Base-by-base conservation (phyloP, 2,113 vertebrate species). In the Stomatorhinus ivindoensis region DNA sequence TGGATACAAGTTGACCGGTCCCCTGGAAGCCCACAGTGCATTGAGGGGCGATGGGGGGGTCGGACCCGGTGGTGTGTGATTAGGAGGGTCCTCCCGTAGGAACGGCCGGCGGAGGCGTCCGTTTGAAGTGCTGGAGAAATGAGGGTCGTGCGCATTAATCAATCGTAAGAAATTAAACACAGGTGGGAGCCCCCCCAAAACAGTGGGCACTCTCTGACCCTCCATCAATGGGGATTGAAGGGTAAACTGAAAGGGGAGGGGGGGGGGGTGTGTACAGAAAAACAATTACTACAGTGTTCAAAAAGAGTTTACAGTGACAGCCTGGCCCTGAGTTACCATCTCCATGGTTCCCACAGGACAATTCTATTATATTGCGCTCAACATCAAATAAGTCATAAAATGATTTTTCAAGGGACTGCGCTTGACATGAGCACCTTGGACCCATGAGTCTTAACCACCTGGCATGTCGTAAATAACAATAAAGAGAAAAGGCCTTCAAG, bases 401-500 rank as follows among this genome's bases (percentile, higher is more conserved):
- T 50, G 10, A 48, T 87, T 53, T 87, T 48, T 87, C 46, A 87
- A 87, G 50, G 50, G 48, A 21, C 48, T 48, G 48, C 24, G 13
- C 5, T 35, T 4, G 48, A 86, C 48, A 31, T n/a, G 24, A 51
- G 27, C 27, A 17, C n/a, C n/a, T 53, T 87, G 85, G 27, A 55
- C 50, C 85, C 47, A 87, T 48, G 27, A 35, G 85, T 27, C n/a
- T 39, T 50, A 58, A 55, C 27, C 87, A 73, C 58, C 58, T 73
- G 61, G 27, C 44, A 17, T 76, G 87, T 73, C 47, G 5, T 53
- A 35, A 83, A 88, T 89, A 90, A 89, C 87, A 90, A 85, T 88
- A 92, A 89, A 91, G 44, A 89, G 82, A 58, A 90, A 48, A 42
- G 86, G 88, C 88, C 90, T 91, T 89, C 87, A 86, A n/a, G 31